Evolutionary conservation across 1,140 invertebrate genomes (phyloP), one percentile per base, ranked within the genome.

Genomic region (Temnothorax nylanderi): DNA sequence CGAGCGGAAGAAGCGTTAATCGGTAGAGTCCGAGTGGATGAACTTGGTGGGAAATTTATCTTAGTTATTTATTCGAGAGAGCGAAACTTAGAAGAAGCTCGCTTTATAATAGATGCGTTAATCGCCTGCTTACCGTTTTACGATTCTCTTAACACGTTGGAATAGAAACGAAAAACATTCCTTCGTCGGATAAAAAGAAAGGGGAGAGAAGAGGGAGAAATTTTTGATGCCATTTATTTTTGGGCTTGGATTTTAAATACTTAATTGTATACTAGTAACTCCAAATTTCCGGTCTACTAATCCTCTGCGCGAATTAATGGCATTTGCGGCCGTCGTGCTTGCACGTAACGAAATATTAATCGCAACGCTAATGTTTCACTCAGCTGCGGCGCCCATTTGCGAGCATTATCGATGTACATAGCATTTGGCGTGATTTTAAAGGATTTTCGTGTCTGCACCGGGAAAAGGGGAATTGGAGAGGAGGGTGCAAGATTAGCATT

Each of bases 401-500:
- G 82, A 87, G 72, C 81, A 69, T 85, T 85, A 87, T 87, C 81
- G 72, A 85, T 87, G 74, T 67, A 65, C 37, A 47, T 44, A 60
- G 49, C 75, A 69, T 78, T 47, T 26, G 72, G 64, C 47, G 54
- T 44, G 49, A 85, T 88, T 88, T 89, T 85, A 74, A 89, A 89
- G 80, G 88, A 89, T 88, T 88, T 89, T 77, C 80, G 56, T 64
- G 72, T 74, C 80, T 71, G 41, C 72, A 18, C 13, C 51, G 62
- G 21, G 71, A 32, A 21, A 32, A 44, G 69, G 75, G 37, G 49
- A 62, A 44, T 51, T 62, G 78, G 78, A 44, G 72, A 44, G 64
- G 34, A 49, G 65, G 41, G 67, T 77, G 87, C 87, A 65, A 88
- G 88, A 89, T 89, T 89, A 88, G 87, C 87, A 88, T 88, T 89